These are phyloP conservation scores for Mesochorus sp. DNA, from an alignment of 2,888 invertebrate genomes.

Conservation along the genomic window DNA sequence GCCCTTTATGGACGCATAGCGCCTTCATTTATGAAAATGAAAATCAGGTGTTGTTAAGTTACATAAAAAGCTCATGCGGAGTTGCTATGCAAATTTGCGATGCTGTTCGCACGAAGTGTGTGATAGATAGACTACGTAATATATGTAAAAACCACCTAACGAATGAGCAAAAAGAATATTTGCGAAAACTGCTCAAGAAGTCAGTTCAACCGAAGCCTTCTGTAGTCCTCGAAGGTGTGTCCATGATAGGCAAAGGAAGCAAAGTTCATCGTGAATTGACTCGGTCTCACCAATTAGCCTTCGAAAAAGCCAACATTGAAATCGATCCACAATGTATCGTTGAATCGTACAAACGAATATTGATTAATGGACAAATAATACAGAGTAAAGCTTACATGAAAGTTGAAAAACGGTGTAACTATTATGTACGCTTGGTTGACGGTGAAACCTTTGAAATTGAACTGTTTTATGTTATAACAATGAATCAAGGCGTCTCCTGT, in stretches of 20 bases:
- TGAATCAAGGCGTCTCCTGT: neutral
- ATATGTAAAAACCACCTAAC: constrained; percentile 21
- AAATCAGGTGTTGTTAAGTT: constrained; percentile 32
- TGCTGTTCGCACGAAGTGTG: constrained; percentile 35
- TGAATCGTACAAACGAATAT: constrained; percentile 25
- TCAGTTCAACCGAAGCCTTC: constrained; percentile 2
- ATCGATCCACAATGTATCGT: neutral
- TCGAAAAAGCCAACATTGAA: constrained; percentile 22
- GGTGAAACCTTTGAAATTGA: constrained; percentile 22
- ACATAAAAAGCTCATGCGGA: constrained; percentile 45
- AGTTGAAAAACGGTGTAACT: constrained; percentile 37
- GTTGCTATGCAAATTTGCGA: constrained; percentile 45
- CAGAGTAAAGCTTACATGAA: constrained; percentile 35
- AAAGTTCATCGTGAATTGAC: neutral
- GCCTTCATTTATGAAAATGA: constrained; percentile 51
- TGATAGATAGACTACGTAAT: constrained; percentile 7
- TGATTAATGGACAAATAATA: constrained; percentile 10
- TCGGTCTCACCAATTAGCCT: constrained; percentile 18
- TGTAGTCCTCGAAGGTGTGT: neutral
- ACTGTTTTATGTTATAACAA: constrained; percentile 13
- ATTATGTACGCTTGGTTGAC: constrained; percentile 23
- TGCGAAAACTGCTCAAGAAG: constrained; percentile 21
- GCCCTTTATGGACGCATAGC: constrained; percentile 57
- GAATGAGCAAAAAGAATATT: constrained; percentile 15
- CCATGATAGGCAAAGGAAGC: constrained; percentile 10